These are phyloP conservation scores for Trichosurus vulpecula DNA, from an alignment of 2,797 vertebrate species.

Conservation along the genomic window DNA sequence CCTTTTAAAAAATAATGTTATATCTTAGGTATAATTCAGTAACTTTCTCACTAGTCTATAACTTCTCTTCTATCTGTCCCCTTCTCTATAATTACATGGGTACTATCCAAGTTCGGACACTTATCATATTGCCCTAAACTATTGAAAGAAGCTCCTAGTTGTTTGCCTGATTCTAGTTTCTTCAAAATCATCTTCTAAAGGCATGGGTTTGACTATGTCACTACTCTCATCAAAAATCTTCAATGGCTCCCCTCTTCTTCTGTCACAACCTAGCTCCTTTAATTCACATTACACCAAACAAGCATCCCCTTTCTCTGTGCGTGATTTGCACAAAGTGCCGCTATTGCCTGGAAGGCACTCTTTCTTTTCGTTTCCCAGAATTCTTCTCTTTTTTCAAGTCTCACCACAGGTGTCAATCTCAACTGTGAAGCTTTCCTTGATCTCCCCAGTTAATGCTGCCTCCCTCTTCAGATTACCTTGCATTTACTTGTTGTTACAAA, in stretches of 20 bases:
- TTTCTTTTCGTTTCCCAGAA: background rate
- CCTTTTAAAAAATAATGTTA: slow-evolving; percentile 7
- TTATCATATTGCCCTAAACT: background rate
- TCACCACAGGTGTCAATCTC: background rate
- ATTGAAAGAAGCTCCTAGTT: slow-evolving; percentile 22
- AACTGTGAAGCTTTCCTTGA: background rate
- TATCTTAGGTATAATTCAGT: background rate
- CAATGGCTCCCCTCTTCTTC: background rate
- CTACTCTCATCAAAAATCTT: background rate
- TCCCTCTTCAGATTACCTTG: background rate
- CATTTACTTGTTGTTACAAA: background rate
- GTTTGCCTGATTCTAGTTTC: background rate
- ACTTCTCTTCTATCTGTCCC: background rate
- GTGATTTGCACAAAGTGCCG: background rate
- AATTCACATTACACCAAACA: background rate
- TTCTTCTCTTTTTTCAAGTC: background rate
- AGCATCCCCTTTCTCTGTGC: background rate
- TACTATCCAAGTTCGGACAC: background rate
- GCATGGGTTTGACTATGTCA: background rate
- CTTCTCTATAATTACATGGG: background rate
- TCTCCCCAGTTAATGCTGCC: background rate
- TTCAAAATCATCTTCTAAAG: background rate
- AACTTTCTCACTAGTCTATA: background rate
- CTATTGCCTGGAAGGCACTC: background rate
- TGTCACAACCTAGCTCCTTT: background rate